Evolutionary conservation across 2,888 invertebrate species (phyloP).

Genomic region (Pogonocherus hispidulus): DNA sequence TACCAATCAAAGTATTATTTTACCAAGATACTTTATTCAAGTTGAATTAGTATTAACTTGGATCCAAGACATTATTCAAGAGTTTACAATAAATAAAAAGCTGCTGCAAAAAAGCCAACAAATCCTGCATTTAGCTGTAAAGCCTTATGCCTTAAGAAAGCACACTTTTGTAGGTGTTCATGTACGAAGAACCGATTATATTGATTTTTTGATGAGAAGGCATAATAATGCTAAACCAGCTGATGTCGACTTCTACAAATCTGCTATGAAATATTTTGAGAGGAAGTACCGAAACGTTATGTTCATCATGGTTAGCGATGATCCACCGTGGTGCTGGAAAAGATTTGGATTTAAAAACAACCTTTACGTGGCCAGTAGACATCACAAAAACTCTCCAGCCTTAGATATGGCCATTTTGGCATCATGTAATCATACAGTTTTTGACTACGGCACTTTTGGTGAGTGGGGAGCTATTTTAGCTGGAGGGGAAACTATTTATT

Average conservation of each 20-base stretch:
- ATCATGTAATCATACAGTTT: constrained; percentile 71
- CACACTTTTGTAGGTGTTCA: constrained; percentile 71
- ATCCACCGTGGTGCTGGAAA: constrained; percentile 68
- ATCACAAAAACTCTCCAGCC: constrained; percentile 63
- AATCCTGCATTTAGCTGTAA: constrained; percentile 39
- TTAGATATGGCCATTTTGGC: constrained; percentile 70
- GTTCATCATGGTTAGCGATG: constrained; percentile 70
- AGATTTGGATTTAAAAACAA: constrained; percentile 64
- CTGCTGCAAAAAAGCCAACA: constrained; percentile 69
- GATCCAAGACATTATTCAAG: constrained; percentile 72
- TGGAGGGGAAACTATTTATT: constrained; percentile 69
- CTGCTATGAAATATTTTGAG: constrained; percentile 68
- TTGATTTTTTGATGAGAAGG: constrained; percentile 71
- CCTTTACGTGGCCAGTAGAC: constrained; percentile 66
- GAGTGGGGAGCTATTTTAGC: constrained; percentile 71
- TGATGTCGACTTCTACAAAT: constrained; percentile 64
- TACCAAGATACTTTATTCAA: constrained; percentile 71
- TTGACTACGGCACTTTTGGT: constrained; percentile 71
- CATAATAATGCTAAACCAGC: constrained; percentile 68
- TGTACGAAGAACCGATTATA: constrained; percentile 73
- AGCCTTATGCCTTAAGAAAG: constrained; percentile 46
- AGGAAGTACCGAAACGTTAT: constrained; percentile 64
- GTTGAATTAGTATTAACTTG: constrained; percentile 72
- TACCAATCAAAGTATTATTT: constrained; percentile 72
- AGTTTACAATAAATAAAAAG: constrained; percentile 71